Evolutionary conservation across 1,140 invertebrate species (phyloP).

Genomic region (Pseudomyrmex gracilis): DNA sequence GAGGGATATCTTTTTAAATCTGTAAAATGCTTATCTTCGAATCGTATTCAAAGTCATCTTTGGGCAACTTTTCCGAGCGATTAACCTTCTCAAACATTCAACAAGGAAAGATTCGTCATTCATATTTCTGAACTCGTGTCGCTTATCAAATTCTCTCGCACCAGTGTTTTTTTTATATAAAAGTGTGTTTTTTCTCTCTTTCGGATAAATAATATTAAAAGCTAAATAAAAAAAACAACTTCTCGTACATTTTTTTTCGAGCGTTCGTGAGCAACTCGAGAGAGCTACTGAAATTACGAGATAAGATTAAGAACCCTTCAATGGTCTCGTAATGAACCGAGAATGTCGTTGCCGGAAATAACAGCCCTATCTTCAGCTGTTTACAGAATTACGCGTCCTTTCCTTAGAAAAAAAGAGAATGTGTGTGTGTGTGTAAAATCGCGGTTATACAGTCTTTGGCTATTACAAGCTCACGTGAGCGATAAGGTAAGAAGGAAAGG

Average conservation of each 20-base stretch:
- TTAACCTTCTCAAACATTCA: neutral
- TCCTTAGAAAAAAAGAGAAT: neutral
- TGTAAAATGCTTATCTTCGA: constrained; percentile 31
- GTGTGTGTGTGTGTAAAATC: constrained; percentile 14
- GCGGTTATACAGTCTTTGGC: neutral
- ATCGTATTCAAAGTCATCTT: constrained; percentile 30
- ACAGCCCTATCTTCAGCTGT: neutral
- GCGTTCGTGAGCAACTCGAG: neutral
- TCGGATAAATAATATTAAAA: constrained; percentile 35
- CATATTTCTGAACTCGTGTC: neutral
- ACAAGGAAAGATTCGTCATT: constrained; percentile 3
- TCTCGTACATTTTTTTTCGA: neutral
- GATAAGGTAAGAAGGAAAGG: constrained; percentile 25
- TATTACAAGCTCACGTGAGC: neutral
- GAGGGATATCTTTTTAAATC: neutral
- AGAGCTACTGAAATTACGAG: constrained; percentile 18
- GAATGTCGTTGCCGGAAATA: constrained; percentile 27
- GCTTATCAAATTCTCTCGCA: constrained; percentile 19
- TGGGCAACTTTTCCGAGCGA: constrained; percentile 11
- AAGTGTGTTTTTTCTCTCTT: too few relatives aligned
- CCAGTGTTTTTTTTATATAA: neutral
- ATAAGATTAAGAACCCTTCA: constrained; percentile 30
- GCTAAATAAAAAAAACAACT: neutral
- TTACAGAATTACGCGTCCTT: neutral
- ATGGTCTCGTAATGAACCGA: constrained; percentile 11